Base-by-base conservation (phyloP, 2,113 vertebrate species). In the Pedetes capensis region DNA sequence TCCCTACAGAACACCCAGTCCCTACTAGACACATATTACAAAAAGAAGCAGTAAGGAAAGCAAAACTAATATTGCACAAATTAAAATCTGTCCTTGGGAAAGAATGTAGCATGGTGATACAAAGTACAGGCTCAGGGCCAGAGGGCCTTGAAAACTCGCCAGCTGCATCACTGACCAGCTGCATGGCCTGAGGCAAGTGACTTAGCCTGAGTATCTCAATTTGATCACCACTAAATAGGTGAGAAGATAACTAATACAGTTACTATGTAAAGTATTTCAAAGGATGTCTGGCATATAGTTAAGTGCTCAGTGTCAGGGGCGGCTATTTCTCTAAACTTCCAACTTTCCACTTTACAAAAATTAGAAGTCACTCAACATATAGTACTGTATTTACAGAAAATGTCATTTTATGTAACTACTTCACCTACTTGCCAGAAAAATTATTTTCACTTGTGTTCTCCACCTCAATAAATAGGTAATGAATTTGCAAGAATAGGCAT, bases 401-500 rank as follows among this genome's bases (percentile, higher is more conserved):
- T 39, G n/a, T 14, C 80, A 55, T 9, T 47, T 64, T 84, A 49
- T 17, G 0, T 86, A 92, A 55, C 27, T 44, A 78, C 61, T 93
- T 69, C 61, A 72, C 8, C 74, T 91, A 63, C 29, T 59, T 95
- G 44, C 89, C 59, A 64, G n/a, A 91, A 34, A 23, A 74, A 92
- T 74, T 59, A 79, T 34, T 86, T 96, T 95, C 71, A 74, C 39
- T 51, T 63, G 29, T 81, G 64, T 89, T 85, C 53, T 61, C 85
- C 37, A 93, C 61, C 68, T 72, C 29, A 51, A 20, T 89, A 91
- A 84, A 75, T 25, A 75, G 42, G 57, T 51, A 91, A 85, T 78
- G 23, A 71, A 61, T 37, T 78, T 9, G 32, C 20, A 83, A 76
- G 44, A 72, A 51, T 0, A 55, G 68, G 12, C 61, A 68, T 2